phyloP scores from a whole-genome alignment of 2,797 vertebrate genomes.

The Ceryle rudis region DNA sequence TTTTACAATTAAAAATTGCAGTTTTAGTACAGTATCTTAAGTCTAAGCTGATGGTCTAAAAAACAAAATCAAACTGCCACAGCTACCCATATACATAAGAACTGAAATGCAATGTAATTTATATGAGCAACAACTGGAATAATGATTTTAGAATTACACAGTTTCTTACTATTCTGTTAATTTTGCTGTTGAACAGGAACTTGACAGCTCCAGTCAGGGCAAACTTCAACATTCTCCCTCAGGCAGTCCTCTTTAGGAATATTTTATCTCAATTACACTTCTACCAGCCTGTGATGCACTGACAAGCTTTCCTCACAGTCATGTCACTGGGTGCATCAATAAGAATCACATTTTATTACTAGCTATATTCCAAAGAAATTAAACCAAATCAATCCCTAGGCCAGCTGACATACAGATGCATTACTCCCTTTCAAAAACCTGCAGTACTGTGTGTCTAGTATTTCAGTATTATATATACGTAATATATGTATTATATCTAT shows the following conservation, averaged over 20 bases:
- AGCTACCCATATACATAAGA: not conserved
- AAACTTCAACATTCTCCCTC: not conserved
- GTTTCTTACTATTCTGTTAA: not conserved
- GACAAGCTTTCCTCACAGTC: not conserved
- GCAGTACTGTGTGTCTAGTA: not conserved
- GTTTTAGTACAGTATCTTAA: not conserved
- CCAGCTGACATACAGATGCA: not conserved
- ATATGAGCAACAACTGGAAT: not conserved
- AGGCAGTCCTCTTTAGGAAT: not conserved
- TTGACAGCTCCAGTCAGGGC: not conserved
- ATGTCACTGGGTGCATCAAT: not conserved
- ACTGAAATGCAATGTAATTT: not conserved
- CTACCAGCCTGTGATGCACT: not conserved
- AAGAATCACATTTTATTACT: not conserved
- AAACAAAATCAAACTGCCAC: not conserved
- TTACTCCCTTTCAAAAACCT: not conserved
- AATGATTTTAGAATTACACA: not conserved
- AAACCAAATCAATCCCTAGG: not conserved
- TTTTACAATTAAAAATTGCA: not conserved
- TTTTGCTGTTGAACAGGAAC: not conserved
- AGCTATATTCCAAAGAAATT: not conserved
- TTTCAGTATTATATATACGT: too few relatives aligned
- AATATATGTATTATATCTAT: too few relatives aligned
- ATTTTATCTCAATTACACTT: not conserved
- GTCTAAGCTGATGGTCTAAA: not conserved